A percentile compares a stretch with the other conserved stretches of the same genome.
phyloP scores from a whole-genome alignment of 2,113 vertebrate genomes.

The Anseranas semipalmata region DNA sequence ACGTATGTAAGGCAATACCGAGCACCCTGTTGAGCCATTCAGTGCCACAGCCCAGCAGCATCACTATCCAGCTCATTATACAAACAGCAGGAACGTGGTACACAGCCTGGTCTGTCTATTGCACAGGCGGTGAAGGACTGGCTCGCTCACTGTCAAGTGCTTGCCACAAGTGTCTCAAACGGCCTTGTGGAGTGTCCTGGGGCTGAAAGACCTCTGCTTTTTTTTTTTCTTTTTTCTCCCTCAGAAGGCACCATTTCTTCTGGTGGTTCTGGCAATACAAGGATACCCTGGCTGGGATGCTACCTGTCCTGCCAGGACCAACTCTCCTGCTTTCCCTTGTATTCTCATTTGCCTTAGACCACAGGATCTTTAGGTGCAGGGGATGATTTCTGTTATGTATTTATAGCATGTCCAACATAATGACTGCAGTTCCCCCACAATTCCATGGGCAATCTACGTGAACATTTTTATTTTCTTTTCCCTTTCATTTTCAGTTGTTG shows the following conservation, averaged over 20 bases:
- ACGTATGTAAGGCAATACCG: too few relatives aligned
- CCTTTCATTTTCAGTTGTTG: not conserved
- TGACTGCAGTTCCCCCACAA: not conserved
- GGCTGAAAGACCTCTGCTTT: not conserved
- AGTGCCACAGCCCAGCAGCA: too few relatives aligned
- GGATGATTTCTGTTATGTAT: not conserved
- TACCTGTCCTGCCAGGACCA: not conserved
- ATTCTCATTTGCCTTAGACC: not conserved
- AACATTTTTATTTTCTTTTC: not conserved
- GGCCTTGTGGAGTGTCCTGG: too few relatives aligned
- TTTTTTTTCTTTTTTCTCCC: not conserved
- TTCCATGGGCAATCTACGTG: not conserved
- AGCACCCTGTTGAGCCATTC: too few relatives aligned
- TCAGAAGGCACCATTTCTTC: not conserved
- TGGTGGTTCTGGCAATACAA: not conserved
- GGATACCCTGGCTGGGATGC: not conserved
- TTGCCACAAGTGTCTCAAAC: not conserved
- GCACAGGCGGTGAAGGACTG: not conserved
- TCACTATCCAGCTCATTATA: too few relatives aligned
- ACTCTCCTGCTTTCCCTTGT: too few relatives aligned
- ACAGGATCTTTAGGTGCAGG: not conserved
- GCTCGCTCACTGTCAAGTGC: not conserved
- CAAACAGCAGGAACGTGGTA: too few relatives aligned
- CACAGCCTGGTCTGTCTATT: too few relatives aligned
- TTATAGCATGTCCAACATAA: not conserved